A percentile compares a stretch with the other conserved stretches of the same genome.
Evolutionary conservation across 1,140 invertebrate species (phyloP).

Genomic region (Belonocnema kinseyi): DNA sequence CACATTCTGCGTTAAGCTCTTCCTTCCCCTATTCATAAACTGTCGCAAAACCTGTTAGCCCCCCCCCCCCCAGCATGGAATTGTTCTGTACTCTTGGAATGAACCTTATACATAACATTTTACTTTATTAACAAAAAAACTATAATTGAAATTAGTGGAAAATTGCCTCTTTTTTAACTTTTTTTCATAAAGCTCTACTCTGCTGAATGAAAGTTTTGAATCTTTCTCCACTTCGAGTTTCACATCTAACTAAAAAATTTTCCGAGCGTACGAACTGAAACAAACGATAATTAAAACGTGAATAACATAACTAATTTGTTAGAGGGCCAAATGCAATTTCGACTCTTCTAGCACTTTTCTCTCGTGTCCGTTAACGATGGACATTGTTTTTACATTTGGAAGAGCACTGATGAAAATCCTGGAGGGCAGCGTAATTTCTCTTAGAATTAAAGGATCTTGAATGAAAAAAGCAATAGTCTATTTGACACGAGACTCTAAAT

Average conservation of each 20-base stretch:
- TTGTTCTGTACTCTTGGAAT: too few relatives aligned
- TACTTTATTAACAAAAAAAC: too few relatives aligned
- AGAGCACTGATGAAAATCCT: slow-evolving; percentile 17
- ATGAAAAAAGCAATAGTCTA: neutral
- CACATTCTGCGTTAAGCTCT: too few relatives aligned
- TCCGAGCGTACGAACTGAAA: neutral
- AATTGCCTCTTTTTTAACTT: too few relatives aligned
- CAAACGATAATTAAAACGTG: slow-evolving; percentile 23
- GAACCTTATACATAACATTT: too few relatives aligned
- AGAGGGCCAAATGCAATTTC: slow-evolving; percentile 14
- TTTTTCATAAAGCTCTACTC: too few relatives aligned
- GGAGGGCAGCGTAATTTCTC: slow-evolving; percentile 6
- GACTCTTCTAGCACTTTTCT: slow-evolving; percentile 14
- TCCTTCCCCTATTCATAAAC: too few relatives aligned
- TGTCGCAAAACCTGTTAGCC: too few relatives aligned
- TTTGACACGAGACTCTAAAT: too few relatives aligned
- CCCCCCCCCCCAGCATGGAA: too few relatives aligned
- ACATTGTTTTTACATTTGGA: slow-evolving; percentile 24
- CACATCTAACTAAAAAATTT: neutral
- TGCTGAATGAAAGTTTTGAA: neutral
- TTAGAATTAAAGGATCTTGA: slow-evolving; percentile 10
- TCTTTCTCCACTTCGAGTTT: neutral
- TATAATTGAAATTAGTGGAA: too few relatives aligned
- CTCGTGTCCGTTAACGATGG: slow-evolving; percentile 14
- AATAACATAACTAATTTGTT: slow-evolving; percentile 21